Evolutionary conservation across 2,797 vertebrate genomes (phyloP).

Genomic region (Phylloscopus collybita): DNA sequence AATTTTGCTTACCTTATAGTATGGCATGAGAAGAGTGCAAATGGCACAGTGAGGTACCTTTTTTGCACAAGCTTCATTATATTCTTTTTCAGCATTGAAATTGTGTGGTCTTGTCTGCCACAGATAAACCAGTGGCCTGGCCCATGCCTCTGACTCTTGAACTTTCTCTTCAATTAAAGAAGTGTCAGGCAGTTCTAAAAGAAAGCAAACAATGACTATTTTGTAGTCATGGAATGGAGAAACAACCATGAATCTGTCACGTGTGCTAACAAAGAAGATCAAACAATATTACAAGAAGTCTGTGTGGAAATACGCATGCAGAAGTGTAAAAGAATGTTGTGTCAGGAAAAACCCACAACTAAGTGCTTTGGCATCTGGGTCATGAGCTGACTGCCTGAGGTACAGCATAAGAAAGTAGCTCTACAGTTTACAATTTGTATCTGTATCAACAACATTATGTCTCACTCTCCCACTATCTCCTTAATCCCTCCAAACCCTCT

Average conservation of each 20-base stretch:
- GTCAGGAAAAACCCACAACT: not conserved
- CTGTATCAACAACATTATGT: not conserved
- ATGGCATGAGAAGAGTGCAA: slow-evolving; percentile 93
- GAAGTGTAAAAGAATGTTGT: not conserved
- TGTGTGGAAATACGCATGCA: not conserved
- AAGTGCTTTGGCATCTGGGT: not conserved
- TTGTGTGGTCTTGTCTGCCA: slow-evolving; percentile 88
- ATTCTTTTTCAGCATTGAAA: slow-evolving; percentile 90
- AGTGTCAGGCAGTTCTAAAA: slow-evolving; percentile 84
- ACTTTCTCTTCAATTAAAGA: slow-evolving; percentile 78
- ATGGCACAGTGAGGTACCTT: slow-evolving; percentile 90
- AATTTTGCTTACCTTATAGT: slow-evolving; percentile 86
- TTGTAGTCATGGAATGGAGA: not conserved
- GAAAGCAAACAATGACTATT: slow-evolving; percentile 21
- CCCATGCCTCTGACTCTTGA: slow-evolving; percentile 90
- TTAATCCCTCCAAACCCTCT: not conserved
- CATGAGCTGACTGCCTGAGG: not conserved
- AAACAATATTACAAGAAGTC: not conserved
- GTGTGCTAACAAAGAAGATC: not conserved
- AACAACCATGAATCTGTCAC: not conserved
- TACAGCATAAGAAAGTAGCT: not conserved
- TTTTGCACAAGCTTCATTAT: slow-evolving; percentile 85
- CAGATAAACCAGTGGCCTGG: slow-evolving; percentile 89
- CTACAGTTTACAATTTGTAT: not conserved
- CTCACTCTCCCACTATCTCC: not conserved